phyloP scores from a whole-genome alignment of 1,140 invertebrate genomes.

The Drosophila melanica region DNA sequence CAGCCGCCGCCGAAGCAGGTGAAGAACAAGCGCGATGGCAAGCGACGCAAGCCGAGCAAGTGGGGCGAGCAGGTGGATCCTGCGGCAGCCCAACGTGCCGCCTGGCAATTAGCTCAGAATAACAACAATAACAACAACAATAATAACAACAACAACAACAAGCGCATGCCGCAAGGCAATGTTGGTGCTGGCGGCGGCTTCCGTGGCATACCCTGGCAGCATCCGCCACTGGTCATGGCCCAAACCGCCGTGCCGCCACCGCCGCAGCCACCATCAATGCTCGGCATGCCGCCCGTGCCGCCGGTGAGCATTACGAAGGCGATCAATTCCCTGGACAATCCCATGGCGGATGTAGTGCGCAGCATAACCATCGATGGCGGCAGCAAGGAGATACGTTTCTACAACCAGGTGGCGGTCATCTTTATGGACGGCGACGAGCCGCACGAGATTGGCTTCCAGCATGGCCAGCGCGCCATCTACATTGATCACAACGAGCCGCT shows the following conservation, averaged over 20 bases:
- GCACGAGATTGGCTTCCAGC: slow-evolving; percentile 92
- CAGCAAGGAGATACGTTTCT: slow-evolving; percentile 93
- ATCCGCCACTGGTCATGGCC: slow-evolving; percentile 58
- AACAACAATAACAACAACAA: slow-evolving; percentile 49
- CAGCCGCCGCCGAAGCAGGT: slow-evolving; percentile 33
- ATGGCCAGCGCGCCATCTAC: slow-evolving; percentile 87
- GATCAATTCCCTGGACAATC: slow-evolving; percentile 81
- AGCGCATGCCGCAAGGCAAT: slow-evolving; percentile 19
- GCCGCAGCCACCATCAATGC: slow-evolving; percentile 63
- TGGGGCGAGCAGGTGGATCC: slow-evolving; percentile 78
- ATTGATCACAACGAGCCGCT: slow-evolving; percentile 90
- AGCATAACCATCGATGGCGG: slow-evolving; percentile 94
- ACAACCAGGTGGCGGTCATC: slow-evolving; percentile 92
- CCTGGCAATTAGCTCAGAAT: slow-evolving; percentile 64
- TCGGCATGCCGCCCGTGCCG: slow-evolving; percentile 52
- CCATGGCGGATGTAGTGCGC: slow-evolving; percentile 83
- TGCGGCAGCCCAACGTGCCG: slow-evolving; percentile 49
- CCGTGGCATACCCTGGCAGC: slow-evolving; percentile 71
- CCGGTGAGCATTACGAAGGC: slow-evolving; percentile 62
- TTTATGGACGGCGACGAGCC: slow-evolving; percentile 94
- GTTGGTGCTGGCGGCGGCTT: slow-evolving; percentile 29
- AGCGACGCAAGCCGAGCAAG: slow-evolving; percentile 72
- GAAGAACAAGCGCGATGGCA: slow-evolving; percentile 57
- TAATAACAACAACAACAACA: slow-evolving; percentile 31
- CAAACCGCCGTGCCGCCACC: slow-evolving; percentile 61